A percentile compares a stretch with the other conserved stretches of the same genome.
Conservation (phyloP, 2,888 invertebrate species). For the Mythimna lalbum region DNA sequence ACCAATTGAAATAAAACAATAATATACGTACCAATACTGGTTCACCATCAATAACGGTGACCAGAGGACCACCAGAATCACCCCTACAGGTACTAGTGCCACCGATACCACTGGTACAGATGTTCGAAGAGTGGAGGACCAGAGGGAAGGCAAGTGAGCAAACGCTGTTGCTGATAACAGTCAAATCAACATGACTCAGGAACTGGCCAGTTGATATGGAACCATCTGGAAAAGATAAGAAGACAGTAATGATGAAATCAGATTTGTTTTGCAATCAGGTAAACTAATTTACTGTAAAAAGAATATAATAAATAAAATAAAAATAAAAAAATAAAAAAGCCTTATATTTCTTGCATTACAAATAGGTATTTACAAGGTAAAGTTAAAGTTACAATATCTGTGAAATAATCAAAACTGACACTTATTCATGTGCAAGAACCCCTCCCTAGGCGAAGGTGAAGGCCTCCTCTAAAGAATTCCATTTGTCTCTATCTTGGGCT, state of each 20-base stretch:
- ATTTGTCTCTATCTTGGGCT: too few relatives aligned
- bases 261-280: background rate
- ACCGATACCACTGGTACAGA: constrained; percentile 76
- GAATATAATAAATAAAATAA: too few relatives aligned
- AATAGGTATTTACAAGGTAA: too few relatives aligned
- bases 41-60: constrained; percentile 53
- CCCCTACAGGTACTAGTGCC: constrained; percentile 73
- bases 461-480: too few relatives aligned
- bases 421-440: too few relatives aligned
- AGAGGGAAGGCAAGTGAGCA: constrained; percentile 71
- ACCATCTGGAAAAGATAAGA: constrained; percentile 55
- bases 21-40: constrained; percentile 69
- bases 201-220: constrained; percentile 60
- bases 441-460: too few relatives aligned
- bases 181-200: constrained; percentile 69
- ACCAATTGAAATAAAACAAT: too few relatives aligned
- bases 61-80: constrained; percentile 82
- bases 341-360: too few relatives aligned
- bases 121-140: constrained; percentile 69
- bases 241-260: background rate
- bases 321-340: too few relatives aligned
- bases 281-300: too few relatives aligned
- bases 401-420: too few relatives aligned
- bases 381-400: too few relatives aligned
- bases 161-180: constrained; percentile 71